These are phyloP conservation scores for Gymnosoma rotundatum DNA, from an alignment of 2,888 invertebrate species.

Conservation along the genomic window DNA sequence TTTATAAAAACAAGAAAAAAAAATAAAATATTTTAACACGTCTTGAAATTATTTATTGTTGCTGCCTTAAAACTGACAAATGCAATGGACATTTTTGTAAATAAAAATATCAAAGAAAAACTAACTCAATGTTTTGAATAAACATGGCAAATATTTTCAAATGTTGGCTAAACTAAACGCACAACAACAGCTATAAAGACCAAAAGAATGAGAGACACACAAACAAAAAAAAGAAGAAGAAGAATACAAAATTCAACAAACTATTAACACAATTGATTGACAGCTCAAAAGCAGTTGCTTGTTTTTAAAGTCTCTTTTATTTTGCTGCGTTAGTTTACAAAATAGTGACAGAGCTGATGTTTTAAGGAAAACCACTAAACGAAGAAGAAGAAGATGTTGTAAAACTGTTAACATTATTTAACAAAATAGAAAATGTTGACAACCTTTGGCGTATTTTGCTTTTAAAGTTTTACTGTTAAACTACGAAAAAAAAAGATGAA, in stretches of 20 bases:
- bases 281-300: constrained; percentile 67
- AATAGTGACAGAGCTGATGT: constrained; percentile 23
- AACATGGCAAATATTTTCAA: constrained; percentile 60
- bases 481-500: background rate
- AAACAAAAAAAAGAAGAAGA: background rate
- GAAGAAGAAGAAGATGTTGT: constrained; percentile 51
- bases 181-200: background rate
- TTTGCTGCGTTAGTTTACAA: constrained; percentile 34
- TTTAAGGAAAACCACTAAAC: constrained; percentile 1
- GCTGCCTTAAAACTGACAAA: constrained; percentile 63
- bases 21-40: constrained; percentile 52
- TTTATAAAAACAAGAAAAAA: no score
- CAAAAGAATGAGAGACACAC: constrained; percentile 7
- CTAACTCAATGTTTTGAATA: constrained; percentile 48
- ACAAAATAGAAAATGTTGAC: constrained; percentile 64
- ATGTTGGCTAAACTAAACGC: constrained; percentile 53
- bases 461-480: constrained; percentile 56
- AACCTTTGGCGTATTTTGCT: constrained; percentile 61
- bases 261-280: constrained; percentile 67
- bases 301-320: constrained; percentile 37
- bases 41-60: constrained; percentile 66
- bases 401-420: constrained; percentile 61
- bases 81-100: constrained; percentile 59
- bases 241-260: constrained; percentile 36
- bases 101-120: constrained; percentile 44